A percentile compares a stretch with the other conserved stretches of the same genome.
Conservation (phyloP, 1,140 invertebrate genomes). For the Dendroctonus ponderosae region DNA sequence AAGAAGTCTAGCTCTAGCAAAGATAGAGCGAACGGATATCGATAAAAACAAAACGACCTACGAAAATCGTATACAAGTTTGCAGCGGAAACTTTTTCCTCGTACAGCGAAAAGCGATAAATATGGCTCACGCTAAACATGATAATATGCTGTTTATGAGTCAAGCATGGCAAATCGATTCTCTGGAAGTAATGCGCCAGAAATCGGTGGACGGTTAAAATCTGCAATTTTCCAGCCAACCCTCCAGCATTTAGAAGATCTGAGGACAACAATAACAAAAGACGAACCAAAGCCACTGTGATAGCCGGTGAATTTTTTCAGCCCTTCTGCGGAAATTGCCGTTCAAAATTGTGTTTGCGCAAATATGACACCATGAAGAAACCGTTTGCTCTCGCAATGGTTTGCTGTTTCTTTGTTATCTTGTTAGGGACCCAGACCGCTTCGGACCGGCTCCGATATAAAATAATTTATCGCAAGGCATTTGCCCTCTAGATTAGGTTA, state of each 20-base stretch:
- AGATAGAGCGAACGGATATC: conserved; percentile 34
- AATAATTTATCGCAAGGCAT: too few species aligned
- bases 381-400: conserved; percentile 11
- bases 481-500: too few species aligned
- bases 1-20: conserved; percentile 32
- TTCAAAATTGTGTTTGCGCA: conserved; percentile 30
- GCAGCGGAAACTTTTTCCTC: conserved; percentile 29
- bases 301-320: conserved; percentile 12
- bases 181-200: not conserved
- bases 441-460: too few species aligned
- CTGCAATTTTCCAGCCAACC: too few species aligned
- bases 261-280: too few species aligned
- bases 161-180: conserved; percentile 22
- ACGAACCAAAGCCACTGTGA: too few species aligned
- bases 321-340: conserved; percentile 27
- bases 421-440: too few species aligned
- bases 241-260: too few species aligned
- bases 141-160: conserved; percentile 30
- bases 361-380: conserved; percentile 28
- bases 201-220: not conserved
- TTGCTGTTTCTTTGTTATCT: too few species aligned
- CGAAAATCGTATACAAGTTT: conserved; percentile 34
- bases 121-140: conserved; percentile 32
- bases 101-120: conserved; percentile 30
- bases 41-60: conserved; percentile 35